A percentile compares a stretch with the other conserved stretches of the same genome.
Conservation (phyloP, 2,888 invertebrate species). For the Parelbella ahira region DNA sequence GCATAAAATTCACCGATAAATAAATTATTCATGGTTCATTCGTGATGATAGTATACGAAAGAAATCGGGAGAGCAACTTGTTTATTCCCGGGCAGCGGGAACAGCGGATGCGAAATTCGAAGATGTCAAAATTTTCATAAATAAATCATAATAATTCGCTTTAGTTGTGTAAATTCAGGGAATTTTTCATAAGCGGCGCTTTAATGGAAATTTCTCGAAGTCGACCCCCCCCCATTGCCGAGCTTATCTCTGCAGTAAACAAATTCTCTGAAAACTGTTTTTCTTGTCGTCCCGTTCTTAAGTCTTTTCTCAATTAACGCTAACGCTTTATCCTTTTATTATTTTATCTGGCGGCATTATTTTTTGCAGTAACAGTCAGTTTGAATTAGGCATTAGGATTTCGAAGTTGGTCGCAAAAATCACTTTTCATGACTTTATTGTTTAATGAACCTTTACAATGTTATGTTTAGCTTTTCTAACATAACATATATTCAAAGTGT, state of each 20-base stretch:
- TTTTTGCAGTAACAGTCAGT: no score
- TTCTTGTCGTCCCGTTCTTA: constrained; percentile 25
- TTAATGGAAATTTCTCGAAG: constrained; percentile 26
- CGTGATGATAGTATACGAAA: background rate
- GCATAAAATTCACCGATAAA: no score
- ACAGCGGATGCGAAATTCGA: constrained; percentile 7
- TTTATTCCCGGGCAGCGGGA: constrained; percentile 13
- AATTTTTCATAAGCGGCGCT: constrained; percentile 23
- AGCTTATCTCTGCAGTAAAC: constrained; percentile 45
- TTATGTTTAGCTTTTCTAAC: no score
- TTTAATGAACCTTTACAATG: no score
- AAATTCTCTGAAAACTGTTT: constrained; percentile 43
- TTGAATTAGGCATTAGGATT: no score
- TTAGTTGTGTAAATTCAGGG: constrained; percentile 19
- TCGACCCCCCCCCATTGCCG: no score
- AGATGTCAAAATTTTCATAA: constrained; percentile 22
- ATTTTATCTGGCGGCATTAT: no score
- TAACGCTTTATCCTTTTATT: constrained; percentile 25
- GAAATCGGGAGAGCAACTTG: constrained; percentile 1
- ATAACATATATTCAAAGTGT: no score
- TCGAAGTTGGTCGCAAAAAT: no score
- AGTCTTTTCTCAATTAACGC: constrained; percentile 35
- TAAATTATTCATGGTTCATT: constrained; percentile 13
- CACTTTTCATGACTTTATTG: no score
- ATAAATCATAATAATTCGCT: constrained; percentile 23